A percentile compares a stretch with the other conserved stretches of the same genome.
These are phyloP conservation scores for honey bee (Apis mellifera) DNA, from an alignment of 1,140 invertebrate genomes.

Conservation along the genomic window Amel_HAv3.1 CM009946.2:1733001-1733500, in stretches of 20 bases:
- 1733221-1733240: conserved; percentile 31
- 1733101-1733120: conserved; percentile 43
- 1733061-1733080: not conserved
- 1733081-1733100: not conserved
- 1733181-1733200: conserved; percentile 51
- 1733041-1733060: too few species aligned
- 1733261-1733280: conserved; percentile 16
- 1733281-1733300: not conserved
- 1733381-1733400: too few species aligned
- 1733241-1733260: conserved; percentile 15
- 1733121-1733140: not conserved
- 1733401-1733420: too few species aligned
- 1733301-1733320: not conserved
- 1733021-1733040: too few species aligned
- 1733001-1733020: too few species aligned
- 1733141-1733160: conserved; percentile 36
- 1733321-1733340: too few species aligned
- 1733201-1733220: conserved; percentile 40
- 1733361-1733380: too few species aligned
- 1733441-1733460: too few species aligned
- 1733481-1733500: too few species aligned
- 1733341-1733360: too few species aligned
- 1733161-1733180: conserved; percentile 26
- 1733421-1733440: too few species aligned
- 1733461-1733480: too few species aligned